phyloP scores from a whole-genome alignment of 2,113 vertebrate species.

The Falco punctatus region DNA sequence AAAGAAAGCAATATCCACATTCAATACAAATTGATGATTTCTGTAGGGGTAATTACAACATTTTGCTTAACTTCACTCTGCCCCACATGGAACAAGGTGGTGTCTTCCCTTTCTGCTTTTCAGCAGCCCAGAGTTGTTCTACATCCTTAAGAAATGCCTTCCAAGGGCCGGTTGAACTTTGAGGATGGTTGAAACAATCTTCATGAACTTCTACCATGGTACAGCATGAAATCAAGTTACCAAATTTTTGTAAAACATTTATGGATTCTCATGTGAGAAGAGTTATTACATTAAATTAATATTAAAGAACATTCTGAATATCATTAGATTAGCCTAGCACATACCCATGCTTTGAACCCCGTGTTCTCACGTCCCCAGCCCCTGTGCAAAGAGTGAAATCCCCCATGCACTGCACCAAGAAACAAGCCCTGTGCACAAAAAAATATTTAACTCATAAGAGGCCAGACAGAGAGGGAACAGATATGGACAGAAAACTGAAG shows the following conservation, averaged over 20 bases:
- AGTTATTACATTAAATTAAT: neutral
- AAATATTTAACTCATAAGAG: accelerated
- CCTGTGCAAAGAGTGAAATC: neutral
- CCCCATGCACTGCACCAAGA: neutral
- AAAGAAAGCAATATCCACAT: neutral
- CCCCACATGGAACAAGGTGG: neutral
- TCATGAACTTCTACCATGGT: neutral
- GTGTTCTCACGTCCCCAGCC: neutral
- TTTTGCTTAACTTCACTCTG: neutral
- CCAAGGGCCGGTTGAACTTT: neutral
- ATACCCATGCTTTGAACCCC: neutral
- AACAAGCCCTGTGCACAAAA: neutral
- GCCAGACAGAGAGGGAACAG: neutral
- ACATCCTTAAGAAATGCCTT: neutral
- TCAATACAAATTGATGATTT: neutral
- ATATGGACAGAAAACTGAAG: no score
- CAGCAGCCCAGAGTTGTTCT: neutral
- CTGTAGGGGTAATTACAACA: neutral
- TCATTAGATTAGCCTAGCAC: neutral
- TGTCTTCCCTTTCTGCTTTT: neutral
- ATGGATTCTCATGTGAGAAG: neutral
- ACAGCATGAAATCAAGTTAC: neutral
- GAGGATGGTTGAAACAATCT: neutral
- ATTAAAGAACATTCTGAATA: neutral
- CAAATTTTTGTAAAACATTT: neutral